phyloP scores from a whole-genome alignment of 2,888 invertebrate genomes.

The Mesodorylaimus sp. region DNA sequence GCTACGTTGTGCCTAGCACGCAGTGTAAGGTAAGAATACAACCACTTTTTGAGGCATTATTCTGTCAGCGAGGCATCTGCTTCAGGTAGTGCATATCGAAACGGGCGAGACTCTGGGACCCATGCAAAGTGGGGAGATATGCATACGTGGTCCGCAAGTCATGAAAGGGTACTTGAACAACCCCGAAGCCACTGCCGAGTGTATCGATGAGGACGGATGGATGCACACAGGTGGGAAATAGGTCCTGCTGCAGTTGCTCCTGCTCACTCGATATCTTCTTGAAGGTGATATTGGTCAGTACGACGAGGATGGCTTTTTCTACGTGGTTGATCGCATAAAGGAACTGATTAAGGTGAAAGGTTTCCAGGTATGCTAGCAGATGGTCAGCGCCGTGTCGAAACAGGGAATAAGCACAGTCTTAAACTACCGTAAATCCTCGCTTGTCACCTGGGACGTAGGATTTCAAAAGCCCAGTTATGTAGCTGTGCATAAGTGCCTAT shows the following conservation, averaged over 20 bases:
- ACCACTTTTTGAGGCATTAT: background rate
- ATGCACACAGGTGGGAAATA: slow-evolving; percentile 3
- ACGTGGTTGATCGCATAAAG: slow-evolving; percentile 63
- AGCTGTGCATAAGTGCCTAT: too few relatives aligned
- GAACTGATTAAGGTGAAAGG: slow-evolving; percentile 79
- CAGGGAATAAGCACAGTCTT: too few relatives aligned
- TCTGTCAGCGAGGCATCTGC: background rate
- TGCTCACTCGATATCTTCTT: background rate
- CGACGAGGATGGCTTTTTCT: slow-evolving; percentile 55
- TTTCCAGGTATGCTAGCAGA: slow-evolving; percentile 53
- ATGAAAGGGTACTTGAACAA: slow-evolving; percentile 3
- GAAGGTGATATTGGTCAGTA: slow-evolving; percentile 61
- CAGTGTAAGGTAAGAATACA: slow-evolving; percentile 38
- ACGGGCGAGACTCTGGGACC: slow-evolving; percentile 3
- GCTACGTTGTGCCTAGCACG: slow-evolving; percentile 44
- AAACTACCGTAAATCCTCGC: too few relatives aligned
- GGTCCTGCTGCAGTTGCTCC: slow-evolving; percentile 42
- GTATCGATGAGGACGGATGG: slow-evolving; percentile 1
- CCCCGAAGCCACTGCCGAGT: background rate
- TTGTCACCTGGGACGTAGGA: too few relatives aligned
- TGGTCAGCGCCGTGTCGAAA: too few relatives aligned
- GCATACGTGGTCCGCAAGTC: background rate
- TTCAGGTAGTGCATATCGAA: slow-evolving; percentile 1
- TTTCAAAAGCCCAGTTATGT: too few relatives aligned
- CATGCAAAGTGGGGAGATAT: slow-evolving; percentile 2